A percentile compares a stretch with the other conserved stretches of the same genome.
phyloP scores from a whole-genome alignment of 2,888 invertebrate species.

The Coelinius sp. region DNA sequence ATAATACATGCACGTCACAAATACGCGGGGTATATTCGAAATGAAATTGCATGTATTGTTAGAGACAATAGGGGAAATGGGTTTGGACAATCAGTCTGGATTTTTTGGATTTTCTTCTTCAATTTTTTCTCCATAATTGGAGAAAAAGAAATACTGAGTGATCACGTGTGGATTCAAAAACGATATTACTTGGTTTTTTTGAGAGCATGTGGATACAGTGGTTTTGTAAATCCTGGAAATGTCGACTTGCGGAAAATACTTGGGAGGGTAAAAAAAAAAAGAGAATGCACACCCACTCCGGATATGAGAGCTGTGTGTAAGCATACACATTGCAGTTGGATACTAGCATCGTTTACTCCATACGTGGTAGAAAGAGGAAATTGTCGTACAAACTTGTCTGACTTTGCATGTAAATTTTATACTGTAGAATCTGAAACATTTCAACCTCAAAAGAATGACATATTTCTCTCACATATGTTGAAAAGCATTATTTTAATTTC shows the following conservation, averaged over 20 bases:
- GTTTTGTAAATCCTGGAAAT: slow-evolving; percentile 7
- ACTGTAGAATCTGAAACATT: slow-evolving; percentile 12
- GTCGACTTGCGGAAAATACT: slow-evolving; percentile 24
- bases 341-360: slow-evolving; percentile 25
- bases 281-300: background rate
- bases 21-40: background rate
- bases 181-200: background rate
- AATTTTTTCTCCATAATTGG: background rate
- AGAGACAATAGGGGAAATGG: background rate
- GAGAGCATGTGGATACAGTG: background rate
- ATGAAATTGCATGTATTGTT: slow-evolving; percentile 3
- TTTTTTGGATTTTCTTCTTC: background rate
- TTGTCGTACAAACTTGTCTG: slow-evolving; percentile 34
- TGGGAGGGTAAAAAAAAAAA: background rate
- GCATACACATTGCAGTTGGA: slow-evolving; percentile 13
- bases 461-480: background rate
- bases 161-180: background rate
- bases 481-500: background rate
- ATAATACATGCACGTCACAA: slow-evolving; percentile 23
- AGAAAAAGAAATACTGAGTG: background rate
- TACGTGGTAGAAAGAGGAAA: slow-evolving; percentile 27
- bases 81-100: background rate
- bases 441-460: background rate
- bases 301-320: slow-evolving; percentile 11
- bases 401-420: slow-evolving; percentile 26